These are phyloP conservation scores for Oryzias celebensis DNA, from an alignment of 2,113 vertebrate genomes.

Conservation along the genomic window DNA sequence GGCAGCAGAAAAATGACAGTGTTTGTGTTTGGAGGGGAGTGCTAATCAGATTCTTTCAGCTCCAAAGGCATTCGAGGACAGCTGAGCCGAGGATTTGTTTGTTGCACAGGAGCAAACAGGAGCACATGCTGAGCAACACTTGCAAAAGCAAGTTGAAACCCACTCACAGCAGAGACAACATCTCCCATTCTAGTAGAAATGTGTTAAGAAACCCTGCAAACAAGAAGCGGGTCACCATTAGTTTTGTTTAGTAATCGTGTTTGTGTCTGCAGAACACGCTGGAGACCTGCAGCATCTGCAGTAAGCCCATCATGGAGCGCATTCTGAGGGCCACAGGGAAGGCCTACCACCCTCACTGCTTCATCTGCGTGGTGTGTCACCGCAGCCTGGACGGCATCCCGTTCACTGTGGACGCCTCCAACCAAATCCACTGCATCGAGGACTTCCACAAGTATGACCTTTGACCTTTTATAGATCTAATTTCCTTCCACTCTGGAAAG, in stretches of 20 bases:
- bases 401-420: conserved; percentile 93
- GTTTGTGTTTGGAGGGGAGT: conserved; percentile 67
- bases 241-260: conserved; percentile 33
- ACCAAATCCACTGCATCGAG: conserved; percentile 98
- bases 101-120: conserved; percentile 10
- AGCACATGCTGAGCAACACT: background rate
- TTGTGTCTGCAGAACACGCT: conserved; percentile 85
- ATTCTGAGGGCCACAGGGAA: conserved; percentile 96
- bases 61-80: conserved; percentile 65
- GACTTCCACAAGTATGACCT: conserved; percentile 94
- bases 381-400: conserved; percentile 97
- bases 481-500: no score
- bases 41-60: conserved; percentile 71
- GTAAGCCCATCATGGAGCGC: conserved; percentile 96
- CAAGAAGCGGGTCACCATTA: conserved; percentile 9
- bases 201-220: no score
- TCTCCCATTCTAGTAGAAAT: no score
- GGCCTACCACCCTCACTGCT: conserved; percentile 97
- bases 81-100: conserved; percentile 42
- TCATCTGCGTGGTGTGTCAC: conserved; percentile 95
- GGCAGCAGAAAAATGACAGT: conserved; percentile 69
- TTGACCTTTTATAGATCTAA: background rate
- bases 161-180: background rate
- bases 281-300: conserved; percentile 93
- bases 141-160: conserved; percentile 6